A percentile compares a stretch with the other conserved stretches of the same genome.
These are phyloP conservation scores for Callochromis pleurospilus DNA, from an alignment of 2,113 vertebrate species.

Conservation along the genomic window DNA sequence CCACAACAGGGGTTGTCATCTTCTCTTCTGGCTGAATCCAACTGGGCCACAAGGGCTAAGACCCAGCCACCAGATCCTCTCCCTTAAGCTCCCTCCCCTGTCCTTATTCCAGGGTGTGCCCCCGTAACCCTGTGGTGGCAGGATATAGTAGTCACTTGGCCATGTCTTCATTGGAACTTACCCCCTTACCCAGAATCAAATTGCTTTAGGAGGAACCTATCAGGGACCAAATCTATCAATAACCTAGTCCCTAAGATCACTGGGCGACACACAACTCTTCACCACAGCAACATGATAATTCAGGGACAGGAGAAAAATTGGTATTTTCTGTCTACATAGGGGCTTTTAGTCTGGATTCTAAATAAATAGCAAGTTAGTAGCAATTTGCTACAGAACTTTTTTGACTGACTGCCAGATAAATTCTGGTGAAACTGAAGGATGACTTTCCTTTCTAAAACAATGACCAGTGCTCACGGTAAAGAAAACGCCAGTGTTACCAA, in stretches of 20 bases:
- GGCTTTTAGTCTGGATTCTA: background rate
- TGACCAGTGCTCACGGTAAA: background rate
- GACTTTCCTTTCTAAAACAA: background rate
- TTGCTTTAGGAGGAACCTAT: background rate
- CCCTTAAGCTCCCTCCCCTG: background rate
- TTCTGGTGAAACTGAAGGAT: background rate
- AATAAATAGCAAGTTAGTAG: background rate
- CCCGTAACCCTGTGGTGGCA: background rate
- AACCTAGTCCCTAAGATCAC: background rate
- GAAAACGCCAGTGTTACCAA: background rate
- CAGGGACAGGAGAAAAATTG: background rate
- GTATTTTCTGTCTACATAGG: background rate
- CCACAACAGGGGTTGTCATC: background rate
- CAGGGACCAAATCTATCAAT: background rate
- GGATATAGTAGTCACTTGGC: background rate
- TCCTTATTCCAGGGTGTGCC: background rate
- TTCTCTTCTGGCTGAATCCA: background rate
- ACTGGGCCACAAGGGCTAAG: background rate
- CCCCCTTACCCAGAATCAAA: background rate
- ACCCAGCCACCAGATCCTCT: background rate
- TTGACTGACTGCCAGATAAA: background rate
- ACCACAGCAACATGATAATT: background rate
- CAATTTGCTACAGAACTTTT: background rate
- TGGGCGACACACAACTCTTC: background rate
- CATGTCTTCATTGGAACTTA: background rate